Percentiles rank a stretch among this genome's conserved stretches.
These are phyloP conservation scores for Pipra filicauda DNA, from an alignment of 2,113 vertebrate species.

Conservation along the genomic window DNA sequence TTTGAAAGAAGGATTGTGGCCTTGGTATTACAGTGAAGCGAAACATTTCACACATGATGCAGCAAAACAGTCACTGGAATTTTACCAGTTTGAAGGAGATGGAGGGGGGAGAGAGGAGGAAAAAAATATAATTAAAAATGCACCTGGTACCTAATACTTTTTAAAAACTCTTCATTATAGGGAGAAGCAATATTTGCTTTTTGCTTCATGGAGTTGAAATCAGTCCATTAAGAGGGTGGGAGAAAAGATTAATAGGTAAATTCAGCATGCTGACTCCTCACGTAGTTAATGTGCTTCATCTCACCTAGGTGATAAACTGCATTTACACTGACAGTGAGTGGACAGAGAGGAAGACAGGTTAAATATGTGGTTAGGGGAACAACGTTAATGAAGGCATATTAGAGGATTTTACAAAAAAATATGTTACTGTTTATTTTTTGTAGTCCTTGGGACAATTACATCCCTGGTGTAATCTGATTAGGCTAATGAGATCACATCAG, in stretches of 20 bases:
- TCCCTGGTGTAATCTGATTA: slow-evolving; percentile 56
- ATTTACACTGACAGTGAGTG: slow-evolving; percentile 2
- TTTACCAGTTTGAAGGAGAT: background rate
- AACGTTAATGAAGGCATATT: slow-evolving; percentile 65
- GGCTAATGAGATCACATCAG: slow-evolving; percentile 51
- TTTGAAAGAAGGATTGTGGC: slow-evolving; percentile 42
- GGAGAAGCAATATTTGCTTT: slow-evolving; percentile 39
- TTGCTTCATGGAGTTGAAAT: slow-evolving; percentile 27
- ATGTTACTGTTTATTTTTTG: slow-evolving; percentile 55
- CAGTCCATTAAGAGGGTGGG: slow-evolving; percentile 11
- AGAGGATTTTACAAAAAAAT: slow-evolving; percentile 32
- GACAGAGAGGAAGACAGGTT: slow-evolving; percentile 39
- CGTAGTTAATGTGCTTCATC: slow-evolving; percentile 40
- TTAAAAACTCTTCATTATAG: background rate
- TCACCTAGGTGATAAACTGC: slow-evolving; percentile 30
- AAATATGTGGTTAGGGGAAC: slow-evolving; percentile 54
- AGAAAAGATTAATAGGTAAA: slow-evolving; percentile 52
- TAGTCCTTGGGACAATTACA: slow-evolving; percentile 52
- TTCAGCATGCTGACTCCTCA: slow-evolving; percentile 26
- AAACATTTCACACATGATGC: slow-evolving; percentile 12
- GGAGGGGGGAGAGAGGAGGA: background rate
- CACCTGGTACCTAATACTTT: background rate
- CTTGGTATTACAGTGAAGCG: background rate
- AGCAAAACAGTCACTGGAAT: background rate
- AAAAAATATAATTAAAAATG: background rate